These are phyloP conservation scores for Nothobranchius furzeri DNA, from an alignment of 2,113 vertebrate genomes.

Conservation along the genomic window DNA sequence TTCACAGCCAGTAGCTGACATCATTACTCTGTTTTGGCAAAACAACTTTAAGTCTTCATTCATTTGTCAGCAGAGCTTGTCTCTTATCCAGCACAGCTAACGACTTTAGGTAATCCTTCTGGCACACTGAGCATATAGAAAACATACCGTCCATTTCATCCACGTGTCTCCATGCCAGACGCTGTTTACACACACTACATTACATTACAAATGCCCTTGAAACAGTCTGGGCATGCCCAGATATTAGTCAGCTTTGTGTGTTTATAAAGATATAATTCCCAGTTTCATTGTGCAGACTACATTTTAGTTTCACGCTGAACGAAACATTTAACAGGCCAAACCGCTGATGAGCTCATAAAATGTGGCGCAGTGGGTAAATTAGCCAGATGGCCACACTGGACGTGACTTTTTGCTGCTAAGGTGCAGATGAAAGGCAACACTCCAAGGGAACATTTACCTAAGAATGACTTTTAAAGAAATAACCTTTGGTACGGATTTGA, in stretches of 20 bases:
- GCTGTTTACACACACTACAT: conserved; percentile 23
- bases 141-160: conserved; percentile 26
- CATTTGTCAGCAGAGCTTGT: conserved; percentile 37
- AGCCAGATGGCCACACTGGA: conserved; percentile 5
- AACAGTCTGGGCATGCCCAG: conserved; percentile 28
- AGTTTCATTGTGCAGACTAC: conserved; percentile 5
- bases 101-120: conserved; percentile 37
- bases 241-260: conserved; percentile 7
- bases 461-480: neutral
- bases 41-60: conserved; percentile 9
- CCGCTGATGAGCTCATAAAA: conserved; percentile 34
- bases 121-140: conserved; percentile 24
- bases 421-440: conserved; percentile 1
- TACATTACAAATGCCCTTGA: conserved; percentile 29
- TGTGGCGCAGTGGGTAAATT: conserved; percentile 8
- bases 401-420: conserved; percentile 1
- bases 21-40: conserved; percentile 24
- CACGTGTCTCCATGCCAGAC: conserved; percentile 15
- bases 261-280: conserved; percentile 7
- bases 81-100: conserved; percentile 28
- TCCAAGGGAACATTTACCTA: neutral
- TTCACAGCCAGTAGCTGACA: conserved; percentile 38
- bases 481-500: no score
- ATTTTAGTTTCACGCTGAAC: conserved; percentile 1
- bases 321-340: conserved; percentile 15